Conservation (phyloP, 1,140 invertebrate species). For the Drosophila lacertosa region DNA sequence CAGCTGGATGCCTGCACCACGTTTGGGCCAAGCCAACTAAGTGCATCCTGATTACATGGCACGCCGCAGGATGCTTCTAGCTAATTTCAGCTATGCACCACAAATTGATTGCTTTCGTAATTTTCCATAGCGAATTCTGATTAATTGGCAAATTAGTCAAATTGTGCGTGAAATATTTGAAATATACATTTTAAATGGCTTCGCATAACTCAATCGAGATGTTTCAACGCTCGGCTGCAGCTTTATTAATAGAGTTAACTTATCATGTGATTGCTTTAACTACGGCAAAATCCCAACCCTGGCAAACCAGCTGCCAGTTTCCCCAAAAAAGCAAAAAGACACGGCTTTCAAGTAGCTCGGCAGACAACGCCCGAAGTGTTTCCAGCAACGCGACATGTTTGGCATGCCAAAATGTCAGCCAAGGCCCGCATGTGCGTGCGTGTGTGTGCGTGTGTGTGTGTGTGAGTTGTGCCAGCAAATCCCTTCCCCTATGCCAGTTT, state of each 20-base stretch:
- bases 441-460: too few relatives aligned
- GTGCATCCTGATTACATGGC: constrained; percentile 47
- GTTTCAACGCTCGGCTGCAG: constrained; percentile 9
- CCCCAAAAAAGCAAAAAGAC: constrained; percentile 18
- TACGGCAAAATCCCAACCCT: constrained; percentile 23
- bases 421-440: constrained; percentile 35
- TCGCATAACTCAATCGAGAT: constrained; percentile 10
- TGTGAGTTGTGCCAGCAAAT: constrained; percentile 13
- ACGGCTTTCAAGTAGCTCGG: constrained; percentile 23
- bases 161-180: constrained; percentile 9
- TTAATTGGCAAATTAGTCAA: constrained; percentile 18
- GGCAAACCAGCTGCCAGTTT: constrained; percentile 11
- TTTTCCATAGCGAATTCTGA: constrained; percentile 15
- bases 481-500: constrained; percentile 31
- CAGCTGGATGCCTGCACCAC: neutral
- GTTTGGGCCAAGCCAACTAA: constrained; percentile 36
- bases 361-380: constrained; percentile 30
- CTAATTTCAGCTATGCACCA: constrained; percentile 40
- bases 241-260: constrained; percentile 60
- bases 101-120: constrained; percentile 14
- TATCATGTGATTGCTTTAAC: constrained; percentile 38
- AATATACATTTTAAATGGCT: constrained; percentile 14
- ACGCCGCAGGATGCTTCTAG: constrained; percentile 43
- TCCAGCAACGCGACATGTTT: constrained; percentile 57
- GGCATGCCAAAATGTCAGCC: constrained; percentile 68